A percentile compares a stretch with the other conserved stretches of the same genome.
phyloP scores from a whole-genome alignment of 2,113 vertebrate genomes.

The Osmerus mordax region DNA sequence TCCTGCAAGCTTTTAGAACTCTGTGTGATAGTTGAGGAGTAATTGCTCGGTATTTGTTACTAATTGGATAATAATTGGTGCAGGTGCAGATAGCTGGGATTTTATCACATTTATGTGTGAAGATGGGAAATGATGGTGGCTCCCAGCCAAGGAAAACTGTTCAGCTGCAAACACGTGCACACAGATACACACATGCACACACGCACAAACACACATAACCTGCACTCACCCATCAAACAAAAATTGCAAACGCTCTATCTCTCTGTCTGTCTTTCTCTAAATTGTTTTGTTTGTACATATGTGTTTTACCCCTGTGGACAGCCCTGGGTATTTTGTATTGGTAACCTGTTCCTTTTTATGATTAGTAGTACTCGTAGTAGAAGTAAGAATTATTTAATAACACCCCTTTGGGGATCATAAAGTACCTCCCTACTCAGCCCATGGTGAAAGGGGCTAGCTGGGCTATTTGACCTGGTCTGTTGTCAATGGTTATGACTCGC shows the following conservation, averaged over 20 bases:
- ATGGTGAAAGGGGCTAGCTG: too few species aligned
- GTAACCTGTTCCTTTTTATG: not conserved
- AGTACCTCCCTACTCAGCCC: too few species aligned
- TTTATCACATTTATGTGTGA: constrained; percentile 62
- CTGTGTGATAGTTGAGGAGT: constrained; percentile 64
- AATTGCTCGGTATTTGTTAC: constrained; percentile 78
- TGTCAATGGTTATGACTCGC: too few species aligned
- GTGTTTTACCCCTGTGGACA: not conserved
- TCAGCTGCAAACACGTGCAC: constrained; percentile 31
- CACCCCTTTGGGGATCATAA: too few species aligned
- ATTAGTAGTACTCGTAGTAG: not conserved
- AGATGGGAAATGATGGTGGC: constrained; percentile 67
- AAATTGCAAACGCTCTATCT: not conserved
- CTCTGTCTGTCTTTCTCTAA: too few species aligned
- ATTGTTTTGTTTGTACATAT: not conserved
- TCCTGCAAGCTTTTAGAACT: constrained; percentile 46
- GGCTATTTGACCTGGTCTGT: too few species aligned
- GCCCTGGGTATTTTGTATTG: not conserved
- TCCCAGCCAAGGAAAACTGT: constrained; percentile 60
- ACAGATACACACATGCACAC: not conserved
- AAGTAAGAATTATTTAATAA: too few species aligned
- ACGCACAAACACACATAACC: not conserved
- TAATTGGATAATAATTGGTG: constrained; percentile 81
- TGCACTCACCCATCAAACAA: not conserved
- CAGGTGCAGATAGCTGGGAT: constrained; percentile 76